Base-by-base conservation (phyloP, 2,797 vertebrate genomes). In the Momotus momota region DNA sequence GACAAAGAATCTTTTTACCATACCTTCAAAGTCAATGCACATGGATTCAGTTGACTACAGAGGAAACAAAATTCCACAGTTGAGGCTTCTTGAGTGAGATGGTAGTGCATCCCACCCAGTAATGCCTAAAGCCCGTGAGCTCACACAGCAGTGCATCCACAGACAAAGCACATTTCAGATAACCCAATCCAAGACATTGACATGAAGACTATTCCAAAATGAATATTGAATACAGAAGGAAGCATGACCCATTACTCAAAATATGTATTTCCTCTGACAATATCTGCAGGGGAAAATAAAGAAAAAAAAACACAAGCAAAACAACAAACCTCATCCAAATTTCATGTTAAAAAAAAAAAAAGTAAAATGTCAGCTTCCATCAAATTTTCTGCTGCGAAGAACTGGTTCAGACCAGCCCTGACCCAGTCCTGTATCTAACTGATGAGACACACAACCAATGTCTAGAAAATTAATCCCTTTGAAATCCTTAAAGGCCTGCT, bases 251-350 rank as follows among this genome's bases (percentile, higher is more conserved):
- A 15, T 41, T 64, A 81, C 23, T 45, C 33, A 84, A 94, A 95
- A 90, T 69, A 88, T 8, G 22, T 60, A 91, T 91, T 95, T 94
- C 79, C 66, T 75, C 58, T 94, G 69, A 93, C 67, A 86, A 82
- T 49, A 78, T 22, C 65, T 46, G 64, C 43, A 52, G 31, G 18
- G 35, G 41, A 66, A 92, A 93, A 77, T 19, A 85, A n/a, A n/a
- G n/a, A 77, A 81, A 2, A 9, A 71, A 80, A 88, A 33, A 1
- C 43, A 70, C 23, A 73, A 66, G 16, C 1, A 46, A 75, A n/a
- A n/a, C n/a, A 51, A 45, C 23, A 69, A 33, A 27, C 3, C 55
- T 33, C 21, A 64, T 27, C 21, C 26, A 77, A 69, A 58, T 22
- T 27, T 75, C 17, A 72, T 26, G 4, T n/a, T n/a, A n/a, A n/a